phyloP scores from a whole-genome alignment of 2,113 vertebrate species.

The Limanda limanda region DNA sequence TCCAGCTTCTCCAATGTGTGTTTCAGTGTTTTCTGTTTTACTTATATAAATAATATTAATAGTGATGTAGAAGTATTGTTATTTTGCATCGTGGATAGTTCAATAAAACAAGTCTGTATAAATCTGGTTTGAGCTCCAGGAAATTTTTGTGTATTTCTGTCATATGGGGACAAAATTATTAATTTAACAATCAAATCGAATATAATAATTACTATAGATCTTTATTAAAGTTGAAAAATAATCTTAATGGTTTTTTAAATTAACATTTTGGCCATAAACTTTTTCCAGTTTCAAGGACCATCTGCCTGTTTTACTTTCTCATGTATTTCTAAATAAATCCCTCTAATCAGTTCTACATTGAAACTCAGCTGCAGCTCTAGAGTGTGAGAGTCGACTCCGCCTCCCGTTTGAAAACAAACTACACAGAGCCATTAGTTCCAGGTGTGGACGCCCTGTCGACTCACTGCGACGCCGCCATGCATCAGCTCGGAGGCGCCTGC shows the following conservation, averaged over 20 bases:
- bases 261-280: neutral
- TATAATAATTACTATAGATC: neutral
- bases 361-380: too few relatives aligned
- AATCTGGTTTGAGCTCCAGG: too few relatives aligned
- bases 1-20: neutral
- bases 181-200: neutral
- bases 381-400: neutral
- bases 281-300: too few relatives aligned
- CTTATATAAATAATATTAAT: neutral
- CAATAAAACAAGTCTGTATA: neutral
- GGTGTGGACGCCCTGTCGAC: conserved; percentile 57
- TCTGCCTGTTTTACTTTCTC: neutral
- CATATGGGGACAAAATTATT: neutral
- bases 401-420: neutral
- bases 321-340: neutral
- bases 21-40: neutral
- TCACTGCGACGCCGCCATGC: neutral
- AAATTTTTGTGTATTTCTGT: neutral
- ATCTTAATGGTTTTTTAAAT: neutral
- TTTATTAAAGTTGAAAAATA: neutral
- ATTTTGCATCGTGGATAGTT: neutral
- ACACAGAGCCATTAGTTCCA: conserved; percentile 51
- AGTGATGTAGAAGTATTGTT: neutral
- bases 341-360: too few relatives aligned
- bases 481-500: conserved; percentile 29